Evolutionary conservation across 2,888 invertebrate genomes (phyloP), one percentile per base, ranked within the genome.

Genomic region (Caenorhabditis virilis): DNA sequence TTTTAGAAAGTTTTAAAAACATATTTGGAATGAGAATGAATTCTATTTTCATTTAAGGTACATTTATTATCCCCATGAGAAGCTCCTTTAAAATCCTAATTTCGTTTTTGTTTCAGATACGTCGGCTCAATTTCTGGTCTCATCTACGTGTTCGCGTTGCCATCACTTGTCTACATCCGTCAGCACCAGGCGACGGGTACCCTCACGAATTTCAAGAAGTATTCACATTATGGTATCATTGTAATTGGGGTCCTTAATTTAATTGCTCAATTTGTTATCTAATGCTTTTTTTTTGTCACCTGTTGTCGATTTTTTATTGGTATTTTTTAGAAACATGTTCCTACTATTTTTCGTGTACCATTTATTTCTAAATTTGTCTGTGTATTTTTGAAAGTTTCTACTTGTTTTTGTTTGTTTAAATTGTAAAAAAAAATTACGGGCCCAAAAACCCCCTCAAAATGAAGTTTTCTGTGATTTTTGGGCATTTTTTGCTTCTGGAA

Each of bases 51-150:
- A n/a, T n/a, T n/a, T n/a, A n/a, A n/a, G n/a, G n/a, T n/a, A n/a
- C n/a, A n/a, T n/a, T n/a, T n/a, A n/a, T n/a, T n/a, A n/a, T n/a
- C n/a, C n/a, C n/a, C n/a, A n/a, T n/a, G n/a, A n/a, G n/a, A n/a
- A n/a, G n/a, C n/a, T n/a, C n/a, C n/a, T n/a, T n/a, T n/a, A n/a
- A n/a, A n/a, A n/a, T 7, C 43, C 27, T 11, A 25, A 47, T 41
- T n/a, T 27, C 18, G 38, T 45, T 27, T 23, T 25, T 36, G 11
- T 84, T 86, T 70, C 84, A 91, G 92, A 78, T 93, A 91, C 84
- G 91, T 91, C 0, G 93, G 93, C 42, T 91, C 93, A 0, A 85
- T 92, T 20, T 91, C 91, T 79, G 93, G 93, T 0, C 85, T 93
- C 50, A 89, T 92, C 0, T 92, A 92, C 84, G 88, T 93, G 11